phyloP scores from a whole-genome alignment of 2,888 invertebrate species.

The Acronicta aceris region DNA sequence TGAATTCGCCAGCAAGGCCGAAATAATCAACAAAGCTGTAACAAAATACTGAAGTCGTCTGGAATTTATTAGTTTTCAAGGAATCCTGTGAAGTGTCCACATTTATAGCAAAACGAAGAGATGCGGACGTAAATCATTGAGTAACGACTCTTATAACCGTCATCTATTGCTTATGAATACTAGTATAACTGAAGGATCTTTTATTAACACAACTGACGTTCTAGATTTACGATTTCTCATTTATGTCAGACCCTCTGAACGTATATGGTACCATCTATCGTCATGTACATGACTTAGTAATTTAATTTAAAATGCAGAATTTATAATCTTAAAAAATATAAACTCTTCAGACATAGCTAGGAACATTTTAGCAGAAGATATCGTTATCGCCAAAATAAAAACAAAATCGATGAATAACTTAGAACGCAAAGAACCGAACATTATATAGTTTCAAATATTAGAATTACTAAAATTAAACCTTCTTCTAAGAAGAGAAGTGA shows the following conservation, averaged over 20 bases:
- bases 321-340: too few species aligned
- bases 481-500: too few species aligned
- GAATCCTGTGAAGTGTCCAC: conserved; percentile 50
- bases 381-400: too few species aligned
- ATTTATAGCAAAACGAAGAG: conserved; percentile 27
- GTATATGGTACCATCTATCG: not conserved
- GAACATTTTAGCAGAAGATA: too few species aligned
- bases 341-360: too few species aligned
- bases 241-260: not conserved
- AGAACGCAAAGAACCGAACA: not conserved
- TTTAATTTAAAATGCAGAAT: too few species aligned
- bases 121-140: conserved; percentile 40
- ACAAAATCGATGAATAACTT: not conserved
- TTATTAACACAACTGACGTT: conserved; percentile 14
- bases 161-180: conserved; percentile 30
- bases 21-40: conserved; percentile 44
- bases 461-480: too few species aligned
- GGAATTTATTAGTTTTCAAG: conserved; percentile 44
- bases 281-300: not conserved
- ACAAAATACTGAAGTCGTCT: conserved; percentile 33
- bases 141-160: conserved; percentile 39
- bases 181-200: conserved; percentile 24
- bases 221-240: not conserved
- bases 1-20: conserved; percentile 39
- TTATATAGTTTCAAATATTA: conserved; percentile 4